Evolutionary conservation across 2,797 vertebrate genomes (phyloP).

Genomic region (Aotus griseimembra): DNA sequence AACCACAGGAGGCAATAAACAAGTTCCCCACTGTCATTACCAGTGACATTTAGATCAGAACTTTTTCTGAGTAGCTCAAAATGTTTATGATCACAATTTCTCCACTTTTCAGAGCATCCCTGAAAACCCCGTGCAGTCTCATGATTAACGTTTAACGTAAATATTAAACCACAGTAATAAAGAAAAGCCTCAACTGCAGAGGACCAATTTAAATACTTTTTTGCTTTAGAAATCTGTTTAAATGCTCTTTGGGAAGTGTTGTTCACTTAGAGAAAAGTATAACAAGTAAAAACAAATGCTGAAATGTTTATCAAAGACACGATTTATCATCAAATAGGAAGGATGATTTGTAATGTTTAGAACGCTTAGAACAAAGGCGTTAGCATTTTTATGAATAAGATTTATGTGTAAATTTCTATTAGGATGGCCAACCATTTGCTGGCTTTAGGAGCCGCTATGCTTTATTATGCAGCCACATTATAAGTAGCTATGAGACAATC

Average conservation of each 20-base stretch:
- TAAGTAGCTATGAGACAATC: not conserved
- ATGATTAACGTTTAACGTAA: not conserved
- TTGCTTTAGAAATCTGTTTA: constrained; percentile 44
- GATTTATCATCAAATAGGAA: not conserved
- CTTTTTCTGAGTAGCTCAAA: not conserved
- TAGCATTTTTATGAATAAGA: not conserved
- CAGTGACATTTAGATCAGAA: not conserved
- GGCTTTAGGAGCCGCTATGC: not conserved
- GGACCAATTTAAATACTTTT: not conserved
- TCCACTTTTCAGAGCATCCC: not conserved
- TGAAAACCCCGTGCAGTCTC: not conserved
- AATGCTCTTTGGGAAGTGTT: constrained; percentile 41
- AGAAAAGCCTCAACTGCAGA: not conserved
- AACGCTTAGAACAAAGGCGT: not conserved
- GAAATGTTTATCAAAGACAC: constrained; percentile 1
- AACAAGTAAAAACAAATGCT: constrained; percentile 29
- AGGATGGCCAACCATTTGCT: not conserved
- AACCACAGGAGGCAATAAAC: not conserved
- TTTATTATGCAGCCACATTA: not conserved
- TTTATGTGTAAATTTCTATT: not conserved
- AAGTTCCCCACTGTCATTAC: not conserved
- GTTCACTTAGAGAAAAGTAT: not conserved
- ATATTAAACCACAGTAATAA: constrained; percentile 8
- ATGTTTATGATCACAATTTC: constrained; percentile 1
- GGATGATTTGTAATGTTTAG: not conserved